phyloP scores from a whole-genome alignment of 2,797 vertebrate species.

The Neomorphus geoffroyi region DNA sequence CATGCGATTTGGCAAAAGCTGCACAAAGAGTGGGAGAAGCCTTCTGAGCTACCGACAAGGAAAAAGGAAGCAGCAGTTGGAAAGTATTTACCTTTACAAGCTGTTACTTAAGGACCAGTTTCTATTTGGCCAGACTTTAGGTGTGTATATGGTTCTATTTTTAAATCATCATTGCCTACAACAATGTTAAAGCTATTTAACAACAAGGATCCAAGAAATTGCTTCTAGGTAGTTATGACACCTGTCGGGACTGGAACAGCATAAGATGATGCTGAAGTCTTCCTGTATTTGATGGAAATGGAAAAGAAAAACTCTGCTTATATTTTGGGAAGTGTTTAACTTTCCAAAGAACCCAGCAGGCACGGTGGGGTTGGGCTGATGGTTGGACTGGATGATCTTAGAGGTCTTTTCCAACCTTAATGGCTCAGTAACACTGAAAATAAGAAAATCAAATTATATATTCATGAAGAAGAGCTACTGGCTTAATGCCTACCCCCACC shows the following conservation, averaged over 20 bases:
- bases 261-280: background rate
- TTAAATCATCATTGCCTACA: background rate
- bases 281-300: background rate
- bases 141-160: background rate
- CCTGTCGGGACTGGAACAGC: background rate
- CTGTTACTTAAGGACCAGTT: background rate
- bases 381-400: too few species aligned
- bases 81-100: background rate
- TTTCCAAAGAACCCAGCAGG: background rate
- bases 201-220: background rate
- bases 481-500: background rate
- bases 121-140: background rate
- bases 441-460: background rate
- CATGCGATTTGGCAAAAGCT: background rate
- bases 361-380: too few species aligned
- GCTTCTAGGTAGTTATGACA: background rate
- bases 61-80: background rate
- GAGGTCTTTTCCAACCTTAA: too few species aligned
- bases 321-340: background rate
- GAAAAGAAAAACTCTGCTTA: background rate
- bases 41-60: background rate
- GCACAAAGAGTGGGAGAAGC: background rate
- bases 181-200: background rate
- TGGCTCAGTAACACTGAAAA: background rate
- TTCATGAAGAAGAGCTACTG: background rate